Percentiles rank a stretch among this genome's conserved stretches.
Evolutionary conservation across 2,113 vertebrate genomes (phyloP).

Genomic region (Hydropotes inermis): DNA sequence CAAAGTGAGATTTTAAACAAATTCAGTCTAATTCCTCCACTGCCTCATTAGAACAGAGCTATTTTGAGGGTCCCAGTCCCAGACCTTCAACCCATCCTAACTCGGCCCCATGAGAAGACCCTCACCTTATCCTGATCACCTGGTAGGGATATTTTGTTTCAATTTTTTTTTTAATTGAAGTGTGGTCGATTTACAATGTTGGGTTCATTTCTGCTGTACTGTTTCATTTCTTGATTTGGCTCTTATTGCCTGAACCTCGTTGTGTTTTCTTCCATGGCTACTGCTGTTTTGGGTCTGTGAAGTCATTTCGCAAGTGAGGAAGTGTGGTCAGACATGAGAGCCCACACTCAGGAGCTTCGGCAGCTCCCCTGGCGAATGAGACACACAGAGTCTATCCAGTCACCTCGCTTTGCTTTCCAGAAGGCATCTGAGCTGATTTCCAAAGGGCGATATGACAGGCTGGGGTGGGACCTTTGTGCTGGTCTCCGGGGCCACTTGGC

Average conservation of each 20-base stretch:
- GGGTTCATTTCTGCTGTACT: background rate
- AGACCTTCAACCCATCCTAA: background rate
- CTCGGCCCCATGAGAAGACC: background rate
- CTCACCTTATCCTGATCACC: background rate
- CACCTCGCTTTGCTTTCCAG: background rate
- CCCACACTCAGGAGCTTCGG: background rate
- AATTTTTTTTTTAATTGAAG: background rate
- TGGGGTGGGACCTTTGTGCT: no score
- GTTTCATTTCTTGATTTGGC: background rate
- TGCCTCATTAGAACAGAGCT: background rate
- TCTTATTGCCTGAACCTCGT: background rate
- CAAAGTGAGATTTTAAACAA: background rate
- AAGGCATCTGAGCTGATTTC: background rate
- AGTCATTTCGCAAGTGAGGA: conserved; percentile 59
- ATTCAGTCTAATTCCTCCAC: background rate
- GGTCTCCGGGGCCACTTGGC: background rate
- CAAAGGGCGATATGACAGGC: background rate
- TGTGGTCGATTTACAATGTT: background rate
- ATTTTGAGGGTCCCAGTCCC: background rate
- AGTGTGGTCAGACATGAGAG: conserved; percentile 46
- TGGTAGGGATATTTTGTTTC: background rate
- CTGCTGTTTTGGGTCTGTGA: conserved; percentile 59
- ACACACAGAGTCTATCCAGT: background rate
- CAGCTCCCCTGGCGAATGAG: background rate
- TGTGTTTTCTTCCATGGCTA: background rate